A percentile compares a stretch with the other conserved stretches of the same genome.
phyloP scores from a whole-genome alignment of 2,797 vertebrate genomes.

The Phrynocephalus vlangalii region DNA sequence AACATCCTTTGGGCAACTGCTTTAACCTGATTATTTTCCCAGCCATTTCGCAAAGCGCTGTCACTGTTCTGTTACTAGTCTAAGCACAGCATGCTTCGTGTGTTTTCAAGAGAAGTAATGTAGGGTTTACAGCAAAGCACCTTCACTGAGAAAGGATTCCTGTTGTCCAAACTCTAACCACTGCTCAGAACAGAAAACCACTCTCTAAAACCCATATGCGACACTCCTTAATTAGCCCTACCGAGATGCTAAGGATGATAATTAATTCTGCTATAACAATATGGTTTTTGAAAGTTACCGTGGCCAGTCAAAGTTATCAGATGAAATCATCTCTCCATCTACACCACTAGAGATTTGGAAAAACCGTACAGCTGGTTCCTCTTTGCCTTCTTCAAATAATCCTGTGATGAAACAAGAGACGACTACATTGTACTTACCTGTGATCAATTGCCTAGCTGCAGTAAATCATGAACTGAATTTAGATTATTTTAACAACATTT shows the following conservation, averaged over 20 bases:
- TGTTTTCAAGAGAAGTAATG: not conserved
- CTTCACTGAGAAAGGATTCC: not conserved
- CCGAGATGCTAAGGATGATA: not conserved
- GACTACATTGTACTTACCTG: not conserved
- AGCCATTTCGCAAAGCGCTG: not conserved
- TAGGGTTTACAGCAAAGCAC: not conserved
- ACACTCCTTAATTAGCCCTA: not conserved
- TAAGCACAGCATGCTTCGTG: not conserved
- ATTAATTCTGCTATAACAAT: no score
- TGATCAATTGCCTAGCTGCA: not conserved
- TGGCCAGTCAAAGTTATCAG: conserved; percentile 98
- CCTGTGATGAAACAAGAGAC: conserved; percentile 75
- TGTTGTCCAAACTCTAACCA: not conserved
- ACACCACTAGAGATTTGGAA: conserved; percentile 90
- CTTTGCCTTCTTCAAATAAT: conserved; percentile 89
- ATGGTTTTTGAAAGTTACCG: conserved; percentile 77
- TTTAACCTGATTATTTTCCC: not conserved
- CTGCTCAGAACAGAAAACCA: not conserved
- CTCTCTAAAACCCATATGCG: not conserved
- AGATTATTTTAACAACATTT: not conserved
- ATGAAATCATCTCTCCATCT: conserved; percentile 89
- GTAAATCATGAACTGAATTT: not conserved
- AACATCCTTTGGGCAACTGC: no score
- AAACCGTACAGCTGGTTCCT: conserved; percentile 82
- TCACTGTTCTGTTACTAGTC: not conserved